A percentile compares a stretch with the other conserved stretches of the same genome.
Conservation (phyloP, 92 coral and sea anemone genomes). For the Zoanthus sociatus region DNA sequence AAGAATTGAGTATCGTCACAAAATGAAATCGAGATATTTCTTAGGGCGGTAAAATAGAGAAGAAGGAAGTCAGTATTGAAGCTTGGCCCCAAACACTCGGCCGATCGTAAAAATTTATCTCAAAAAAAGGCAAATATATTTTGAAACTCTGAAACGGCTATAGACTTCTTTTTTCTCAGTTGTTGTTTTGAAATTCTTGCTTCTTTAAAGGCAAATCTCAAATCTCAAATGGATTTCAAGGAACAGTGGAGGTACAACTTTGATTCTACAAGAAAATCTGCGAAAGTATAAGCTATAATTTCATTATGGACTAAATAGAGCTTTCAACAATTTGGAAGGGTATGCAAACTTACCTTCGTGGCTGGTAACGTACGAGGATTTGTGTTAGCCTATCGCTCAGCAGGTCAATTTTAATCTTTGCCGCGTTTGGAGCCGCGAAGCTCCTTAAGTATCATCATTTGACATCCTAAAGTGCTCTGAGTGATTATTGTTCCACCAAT, state of each 20-base stretch:
- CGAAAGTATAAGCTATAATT: neutral
- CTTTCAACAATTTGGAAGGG: neutral
- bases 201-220: no score
- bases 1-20: no score
- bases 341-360: neutral
- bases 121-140: no score
- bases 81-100: no score
- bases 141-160: no score
- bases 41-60: no score
- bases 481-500: constrained; percentile 3
- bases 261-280: neutral
- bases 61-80: no score
- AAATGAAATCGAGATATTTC: no score
- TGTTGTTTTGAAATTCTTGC: no score
- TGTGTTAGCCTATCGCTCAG: neutral
- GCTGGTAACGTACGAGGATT: neutral
- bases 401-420: neutral
- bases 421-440: neutral
- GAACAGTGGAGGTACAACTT: neutral
- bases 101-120: no score
- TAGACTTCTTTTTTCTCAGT: no score
- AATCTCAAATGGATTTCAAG: no score
- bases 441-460: neutral
- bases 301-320: neutral
- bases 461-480: neutral